Evolutionary conservation across 2,888 invertebrate genomes (phyloP).

Genomic region (Cerastis leucographa): DNA sequence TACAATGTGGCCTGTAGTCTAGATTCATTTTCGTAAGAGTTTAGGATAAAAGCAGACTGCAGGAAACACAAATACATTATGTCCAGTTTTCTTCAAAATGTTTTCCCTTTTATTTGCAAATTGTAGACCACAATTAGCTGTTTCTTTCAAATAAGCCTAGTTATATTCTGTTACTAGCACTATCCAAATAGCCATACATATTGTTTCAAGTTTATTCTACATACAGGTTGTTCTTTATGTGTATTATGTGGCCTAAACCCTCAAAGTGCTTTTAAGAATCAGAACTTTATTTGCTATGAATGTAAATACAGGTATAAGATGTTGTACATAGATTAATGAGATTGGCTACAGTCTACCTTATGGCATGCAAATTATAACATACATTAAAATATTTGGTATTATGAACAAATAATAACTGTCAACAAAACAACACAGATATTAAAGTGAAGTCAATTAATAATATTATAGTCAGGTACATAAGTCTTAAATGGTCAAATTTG

Average conservation of each 20-base stretch:
- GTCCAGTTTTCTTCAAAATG: not conserved
- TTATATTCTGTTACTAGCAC: not conserved
- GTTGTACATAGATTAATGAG: too few relatives aligned
- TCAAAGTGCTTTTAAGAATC: slow-evolving; percentile 1
- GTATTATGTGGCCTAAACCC: not conserved
- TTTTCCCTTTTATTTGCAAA: too few relatives aligned
- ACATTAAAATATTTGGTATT: too few relatives aligned
- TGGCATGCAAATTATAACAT: too few relatives aligned
- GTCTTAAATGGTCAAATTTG: too few relatives aligned
- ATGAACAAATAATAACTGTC: too few relatives aligned
- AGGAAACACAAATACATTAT: not conserved
- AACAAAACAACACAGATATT: too few relatives aligned
- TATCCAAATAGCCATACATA: not conserved
- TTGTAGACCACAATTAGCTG: not conserved
- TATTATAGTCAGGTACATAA: too few relatives aligned
- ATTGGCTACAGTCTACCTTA: too few relatives aligned
- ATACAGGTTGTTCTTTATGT: not conserved
- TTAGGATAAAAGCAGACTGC: not conserved
- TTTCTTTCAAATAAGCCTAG: not conserved
- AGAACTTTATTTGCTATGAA: too few relatives aligned
- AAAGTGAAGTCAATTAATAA: too few relatives aligned
- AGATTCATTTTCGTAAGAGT: not conserved
- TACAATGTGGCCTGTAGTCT: not conserved
- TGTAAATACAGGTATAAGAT: too few relatives aligned
- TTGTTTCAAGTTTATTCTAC: not conserved